Base-by-base conservation (phyloP, 1,140 invertebrate genomes). In the Drosophila sturtevanti region DNA sequence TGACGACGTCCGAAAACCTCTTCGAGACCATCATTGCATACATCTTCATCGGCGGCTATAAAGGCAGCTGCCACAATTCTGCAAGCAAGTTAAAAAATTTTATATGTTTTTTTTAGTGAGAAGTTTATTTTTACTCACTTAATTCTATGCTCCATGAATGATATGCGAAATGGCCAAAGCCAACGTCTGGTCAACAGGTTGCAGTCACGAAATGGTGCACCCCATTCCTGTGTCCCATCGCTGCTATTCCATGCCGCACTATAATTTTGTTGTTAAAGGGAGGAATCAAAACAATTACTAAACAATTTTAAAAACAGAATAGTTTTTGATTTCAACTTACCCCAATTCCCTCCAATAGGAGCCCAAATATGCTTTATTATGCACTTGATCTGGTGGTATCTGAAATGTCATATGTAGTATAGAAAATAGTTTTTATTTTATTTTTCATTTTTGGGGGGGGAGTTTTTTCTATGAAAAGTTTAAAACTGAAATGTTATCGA, bases 141-240 rank as follows among this genome's bases (percentile, higher is more conserved):
- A 67, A 90, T 79, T 76, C 80, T 81, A 35, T 82, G 82, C 65
- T 91, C 89, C 61, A 75, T 86, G 72, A 90, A 82, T 59, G 91
- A 91, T 70, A 91, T 91, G 65, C 91, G 90, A 79, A 92, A 92
- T 12, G 91, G 91, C 91, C 91, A 92, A 1, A 92, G 61, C 91
- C 91, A 92, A 68, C 91, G 80, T 31, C 85, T 80, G 16, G 79
- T 80, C 70, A 92, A 77, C 66, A 91, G 75, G 79, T 90, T 91
- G 79, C 91, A 92, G 77, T 92, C 91, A 52, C 90, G 79, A 59
- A 92, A 92, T 22, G 91, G 91, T 22, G 91, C 84, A 0, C 90
- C 90, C 91, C 91, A 92, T 56, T 91, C 90, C 65, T 91, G 81
- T 0, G 91, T 81, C 21, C 89, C 87, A 24, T 91, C 91, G 22